Percentiles rank a stretch among this genome's conserved stretches.
Evolutionary conservation across 2,113 vertebrate species (phyloP).

Genomic region (Thunnus thynnus): DNA sequence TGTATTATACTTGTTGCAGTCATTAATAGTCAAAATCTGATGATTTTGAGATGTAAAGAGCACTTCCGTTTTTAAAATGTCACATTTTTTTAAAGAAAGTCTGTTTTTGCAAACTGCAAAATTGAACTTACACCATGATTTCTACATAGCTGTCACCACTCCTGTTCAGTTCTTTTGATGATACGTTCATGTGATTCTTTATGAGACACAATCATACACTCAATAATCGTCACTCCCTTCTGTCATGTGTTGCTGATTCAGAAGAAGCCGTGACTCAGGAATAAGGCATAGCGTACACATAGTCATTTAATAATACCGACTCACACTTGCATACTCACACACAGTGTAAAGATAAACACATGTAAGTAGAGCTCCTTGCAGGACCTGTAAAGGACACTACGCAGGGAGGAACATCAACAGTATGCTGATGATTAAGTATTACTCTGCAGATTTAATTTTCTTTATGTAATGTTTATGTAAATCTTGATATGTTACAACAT

Average conservation of each 20-base stretch:
- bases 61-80: background rate
- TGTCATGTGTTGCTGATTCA: constrained; percentile 65
- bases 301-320: background rate
- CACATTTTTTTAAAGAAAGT: background rate
- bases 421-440: background rate
- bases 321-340: background rate
- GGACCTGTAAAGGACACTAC: background rate
- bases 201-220: constrained; percentile 32
- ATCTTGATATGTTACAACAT: background rate
- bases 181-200: constrained; percentile 47
- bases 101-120: background rate
- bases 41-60: no score
- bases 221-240: constrained; percentile 15
- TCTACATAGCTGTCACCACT: background rate
- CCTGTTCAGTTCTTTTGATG: constrained; percentile 3
- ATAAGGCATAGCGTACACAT: constrained; percentile 7
- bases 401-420: background rate
- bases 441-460: background rate
- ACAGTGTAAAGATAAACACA: background rate
- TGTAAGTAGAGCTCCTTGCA: background rate
- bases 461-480: background rate
- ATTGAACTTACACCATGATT: background rate
- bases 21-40: no score
- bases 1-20: background rate
- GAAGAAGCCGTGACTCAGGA: constrained; percentile 41